Percentiles rank a stretch among this genome's conserved stretches.
Evolutionary conservation across 2,797 vertebrate species (phyloP).

Genomic region (Hoplostethus atlanticus): DNA sequence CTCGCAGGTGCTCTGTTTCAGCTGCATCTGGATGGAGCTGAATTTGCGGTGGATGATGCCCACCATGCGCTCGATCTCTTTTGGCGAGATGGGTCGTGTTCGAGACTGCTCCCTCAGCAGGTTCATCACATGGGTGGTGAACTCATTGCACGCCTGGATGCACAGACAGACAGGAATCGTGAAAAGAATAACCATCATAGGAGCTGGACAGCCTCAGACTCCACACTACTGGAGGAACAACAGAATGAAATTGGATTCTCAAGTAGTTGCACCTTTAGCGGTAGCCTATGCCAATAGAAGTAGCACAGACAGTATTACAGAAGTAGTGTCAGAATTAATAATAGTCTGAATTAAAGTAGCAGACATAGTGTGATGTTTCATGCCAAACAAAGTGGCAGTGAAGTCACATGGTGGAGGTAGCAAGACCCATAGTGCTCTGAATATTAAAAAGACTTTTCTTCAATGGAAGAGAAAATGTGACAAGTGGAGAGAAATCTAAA

Average conservation of each 20-base stretch:
- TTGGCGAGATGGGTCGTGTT: slow-evolving; percentile 96
- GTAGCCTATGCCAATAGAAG: slow-evolving; percentile 32
- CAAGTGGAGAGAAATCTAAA: slow-evolving; percentile 80
- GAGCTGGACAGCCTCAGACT: slow-evolving; percentile 58
- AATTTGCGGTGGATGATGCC: slow-evolving; percentile 99
- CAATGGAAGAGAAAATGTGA: slow-evolving; percentile 80
- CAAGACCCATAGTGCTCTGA: slow-evolving; percentile 61
- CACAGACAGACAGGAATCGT: slow-evolving; percentile 77
- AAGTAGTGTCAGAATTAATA: slow-evolving; percentile 62
- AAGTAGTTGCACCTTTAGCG: slow-evolving; percentile 49
- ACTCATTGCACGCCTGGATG: slow-evolving; percentile 94
- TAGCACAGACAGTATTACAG: slow-evolving; percentile 57
- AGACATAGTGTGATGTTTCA: slow-evolving; percentile 51
- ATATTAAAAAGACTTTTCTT: slow-evolving; percentile 81
- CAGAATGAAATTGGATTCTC: slow-evolving; percentile 75
- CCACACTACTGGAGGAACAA: slow-evolving; percentile 39
- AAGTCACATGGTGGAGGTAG: slow-evolving; percentile 64
- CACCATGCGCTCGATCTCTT: slow-evolving; percentile 99
- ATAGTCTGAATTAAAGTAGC: slow-evolving; percentile 67
- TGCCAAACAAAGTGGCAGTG: slow-evolving; percentile 68
- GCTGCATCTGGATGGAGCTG: slow-evolving; percentile 99
- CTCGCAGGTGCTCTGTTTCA: slow-evolving; percentile 98
- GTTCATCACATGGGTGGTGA: slow-evolving; percentile 99
- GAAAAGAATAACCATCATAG: slow-evolving; percentile 70
- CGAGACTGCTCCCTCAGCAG: slow-evolving; percentile 96